These are phyloP conservation scores for Alloscopus bannaensis DNA, from an alignment of 2,888 invertebrate genomes.

Conservation along the genomic window DNA sequence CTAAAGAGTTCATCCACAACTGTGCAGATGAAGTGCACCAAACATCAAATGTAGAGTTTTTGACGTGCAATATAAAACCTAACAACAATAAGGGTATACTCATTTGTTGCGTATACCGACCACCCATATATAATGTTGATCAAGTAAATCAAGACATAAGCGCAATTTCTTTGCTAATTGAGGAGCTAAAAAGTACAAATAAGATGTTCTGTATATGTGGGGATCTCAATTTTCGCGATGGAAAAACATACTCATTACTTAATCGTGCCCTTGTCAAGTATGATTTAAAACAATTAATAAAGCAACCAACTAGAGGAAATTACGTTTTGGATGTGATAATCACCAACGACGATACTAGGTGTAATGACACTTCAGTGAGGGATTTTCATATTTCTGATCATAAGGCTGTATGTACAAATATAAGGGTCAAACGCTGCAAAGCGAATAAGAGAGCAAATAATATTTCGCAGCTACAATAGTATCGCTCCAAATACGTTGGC, in stretches of 20 bases:
- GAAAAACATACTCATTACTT: too few relatives aligned
- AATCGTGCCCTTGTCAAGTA: too few relatives aligned
- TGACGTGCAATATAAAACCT: neutral
- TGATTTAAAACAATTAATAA: conserved; percentile 19
- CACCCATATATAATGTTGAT: conserved; percentile 5
- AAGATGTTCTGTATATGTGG: neutral
- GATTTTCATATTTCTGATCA: conserved; percentile 39
- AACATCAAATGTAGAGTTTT: conserved; percentile 7
- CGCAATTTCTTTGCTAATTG: conserved; percentile 5
- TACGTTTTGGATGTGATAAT: conserved; percentile 29
- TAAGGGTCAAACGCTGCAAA: neutral
- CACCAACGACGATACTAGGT: neutral
- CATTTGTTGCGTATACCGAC: conserved; percentile 19
- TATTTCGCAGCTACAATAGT: neutral
- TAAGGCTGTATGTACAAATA: neutral
- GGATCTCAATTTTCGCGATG: conserved; percentile 26
- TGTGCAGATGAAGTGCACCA: neutral
- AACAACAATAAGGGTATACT: neutral
- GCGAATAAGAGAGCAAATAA: neutral
- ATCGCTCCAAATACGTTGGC: neutral
- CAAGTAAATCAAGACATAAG: conserved; percentile 1
- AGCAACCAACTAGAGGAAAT: conserved; percentile 4
- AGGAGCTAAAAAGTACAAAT: conserved; percentile 2
- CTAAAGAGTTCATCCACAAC: neutral
- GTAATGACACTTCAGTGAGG: neutral